Conservation (phyloP, 2,797 vertebrate genomes). For the Chrosomus eos region DNA sequence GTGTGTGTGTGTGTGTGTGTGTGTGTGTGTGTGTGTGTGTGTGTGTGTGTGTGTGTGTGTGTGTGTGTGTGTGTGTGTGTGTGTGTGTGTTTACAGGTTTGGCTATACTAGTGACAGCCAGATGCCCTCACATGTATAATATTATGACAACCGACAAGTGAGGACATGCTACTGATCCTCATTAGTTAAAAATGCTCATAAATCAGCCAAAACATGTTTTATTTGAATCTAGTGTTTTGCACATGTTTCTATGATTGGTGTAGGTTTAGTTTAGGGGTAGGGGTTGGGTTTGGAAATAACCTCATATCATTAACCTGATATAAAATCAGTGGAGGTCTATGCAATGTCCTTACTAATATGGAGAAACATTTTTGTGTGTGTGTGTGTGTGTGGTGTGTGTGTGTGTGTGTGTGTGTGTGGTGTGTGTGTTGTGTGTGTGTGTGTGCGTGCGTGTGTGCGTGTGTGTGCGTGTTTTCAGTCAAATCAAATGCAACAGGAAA, state of each 20-base stretch:
- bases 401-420: fast-evolving
- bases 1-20: too few relatives aligned
- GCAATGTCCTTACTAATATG: too few relatives aligned
- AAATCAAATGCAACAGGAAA: background rate
- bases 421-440: background rate
- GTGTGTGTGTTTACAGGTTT: too few relatives aligned
- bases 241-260: too few relatives aligned
- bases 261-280: too few relatives aligned
- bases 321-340: background rate
- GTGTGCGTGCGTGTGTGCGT: fast-evolving
- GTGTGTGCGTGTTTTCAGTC: background rate
- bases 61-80: too few relatives aligned
- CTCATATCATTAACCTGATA: background rate
- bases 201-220: background rate
- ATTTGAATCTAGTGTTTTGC: background rate
- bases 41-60: too few relatives aligned
- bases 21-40: too few relatives aligned
- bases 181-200: background rate
- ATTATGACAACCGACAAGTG: too few relatives aligned
- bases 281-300: too few relatives aligned
- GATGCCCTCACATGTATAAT: too few relatives aligned
- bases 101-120: background rate
- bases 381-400: background rate
- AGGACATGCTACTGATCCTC: too few relatives aligned
- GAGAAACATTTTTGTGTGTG: background rate